Conservation (phyloP, 2,888 invertebrate genomes). For the Apotomis betuletana region DNA sequence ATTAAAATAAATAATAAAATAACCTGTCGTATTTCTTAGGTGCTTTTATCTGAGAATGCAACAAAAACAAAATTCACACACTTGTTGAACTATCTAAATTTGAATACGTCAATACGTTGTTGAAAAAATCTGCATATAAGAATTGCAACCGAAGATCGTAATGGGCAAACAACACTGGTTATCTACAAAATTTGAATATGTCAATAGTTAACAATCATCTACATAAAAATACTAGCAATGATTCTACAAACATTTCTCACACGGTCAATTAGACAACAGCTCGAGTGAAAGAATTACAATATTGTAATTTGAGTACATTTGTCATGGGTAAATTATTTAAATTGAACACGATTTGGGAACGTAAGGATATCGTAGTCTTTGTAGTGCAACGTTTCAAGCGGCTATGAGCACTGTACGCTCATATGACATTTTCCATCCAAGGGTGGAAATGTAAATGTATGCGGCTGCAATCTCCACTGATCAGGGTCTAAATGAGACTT, state of each 20-base stretch:
- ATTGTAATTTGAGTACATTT: slow-evolving; percentile 68
- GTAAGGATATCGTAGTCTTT: slow-evolving; percentile 20
- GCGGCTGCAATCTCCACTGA: slow-evolving; percentile 68
- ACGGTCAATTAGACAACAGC: slow-evolving; percentile 72
- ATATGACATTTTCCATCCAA: slow-evolving; percentile 17
- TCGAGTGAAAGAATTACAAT: slow-evolving; percentile 63
- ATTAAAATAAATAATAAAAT: slow-evolving; percentile 39
- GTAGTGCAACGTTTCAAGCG: neutral
- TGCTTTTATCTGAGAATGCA: slow-evolving; percentile 60
- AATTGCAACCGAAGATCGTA: slow-evolving; percentile 47
- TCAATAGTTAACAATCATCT: slow-evolving; percentile 59
- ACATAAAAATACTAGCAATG: slow-evolving; percentile 52
- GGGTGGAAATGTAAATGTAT: slow-evolving; percentile 65
- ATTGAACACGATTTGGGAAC: slow-evolving; percentile 60
- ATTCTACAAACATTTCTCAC: slow-evolving; percentile 59
- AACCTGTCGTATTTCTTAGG: slow-evolving; percentile 36
- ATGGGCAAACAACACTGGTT: slow-evolving; percentile 31
- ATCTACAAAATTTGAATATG: slow-evolving; percentile 61
- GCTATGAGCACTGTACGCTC: slow-evolving; percentile 1
- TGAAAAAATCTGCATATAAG: slow-evolving; percentile 55
- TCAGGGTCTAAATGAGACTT: slow-evolving; percentile 74
- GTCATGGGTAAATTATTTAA: slow-evolving; percentile 77
- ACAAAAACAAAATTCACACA: slow-evolving; percentile 65
- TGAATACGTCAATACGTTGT: slow-evolving; percentile 63
- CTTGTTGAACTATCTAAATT: slow-evolving; percentile 57